Percentiles rank a stretch among this genome's conserved stretches.
Evolutionary conservation across 2,797 vertebrate genomes (phyloP).

Genomic region (Peromyscus attwateri): DNA sequence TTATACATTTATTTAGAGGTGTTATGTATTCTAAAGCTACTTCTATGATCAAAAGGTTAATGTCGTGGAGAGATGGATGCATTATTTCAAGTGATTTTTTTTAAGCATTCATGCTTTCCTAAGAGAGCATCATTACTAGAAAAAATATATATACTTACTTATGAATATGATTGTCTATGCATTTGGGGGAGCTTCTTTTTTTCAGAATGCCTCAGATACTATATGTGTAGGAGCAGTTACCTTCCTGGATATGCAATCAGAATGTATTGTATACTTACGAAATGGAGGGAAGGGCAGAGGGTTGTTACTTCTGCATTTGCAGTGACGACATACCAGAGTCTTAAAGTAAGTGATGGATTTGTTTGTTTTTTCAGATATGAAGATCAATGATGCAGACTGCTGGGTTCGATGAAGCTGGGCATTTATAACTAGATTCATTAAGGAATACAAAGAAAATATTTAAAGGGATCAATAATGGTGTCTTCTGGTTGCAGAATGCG

Average conservation of each 20-base stretch:
- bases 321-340: not conserved
- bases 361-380: slow-evolving; percentile 92
- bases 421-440: slow-evolving; percentile 94
- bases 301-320: slow-evolving; percentile 41
- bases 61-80: not conserved
- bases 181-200: not conserved
- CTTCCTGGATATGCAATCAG: not conserved
- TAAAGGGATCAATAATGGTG: slow-evolving; percentile 94
- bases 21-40: not conserved
- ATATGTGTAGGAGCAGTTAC: not conserved
- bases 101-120: not conserved
- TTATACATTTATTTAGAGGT: not conserved
- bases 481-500: slow-evolving; percentile 96
- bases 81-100: slow-evolving; percentile 28
- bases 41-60: slow-evolving; percentile 13
- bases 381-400: slow-evolving; percentile 94
- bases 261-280: not conserved
- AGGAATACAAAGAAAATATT: slow-evolving; percentile 93
- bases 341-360: slow-evolving; percentile 82
- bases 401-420: slow-evolving; percentile 92
- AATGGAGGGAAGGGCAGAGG: not conserved
- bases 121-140: slow-evolving; percentile 12
- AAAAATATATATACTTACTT: not conserved
- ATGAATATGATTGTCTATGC: not conserved
- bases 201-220: not conserved